phyloP scores from a whole-genome alignment of 2,888 invertebrate species.

The Drosophila histrio region DNA sequence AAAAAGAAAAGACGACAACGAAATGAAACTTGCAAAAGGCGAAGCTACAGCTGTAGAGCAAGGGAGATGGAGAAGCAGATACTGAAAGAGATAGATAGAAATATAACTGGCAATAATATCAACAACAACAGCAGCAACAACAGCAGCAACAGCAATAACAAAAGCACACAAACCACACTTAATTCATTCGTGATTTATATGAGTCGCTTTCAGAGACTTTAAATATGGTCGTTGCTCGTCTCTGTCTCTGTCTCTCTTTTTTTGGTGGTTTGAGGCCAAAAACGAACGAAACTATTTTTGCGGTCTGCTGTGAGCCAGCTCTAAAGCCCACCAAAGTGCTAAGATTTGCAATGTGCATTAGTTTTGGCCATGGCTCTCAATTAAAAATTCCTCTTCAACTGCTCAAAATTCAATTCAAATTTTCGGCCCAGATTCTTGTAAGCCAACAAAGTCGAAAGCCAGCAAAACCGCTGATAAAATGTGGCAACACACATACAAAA shows the following conservation, averaged over 20 bases:
- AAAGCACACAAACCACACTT: constrained; percentile 61
- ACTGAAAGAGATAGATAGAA: constrained; percentile 17
- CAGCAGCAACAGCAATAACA: constrained; percentile 14
- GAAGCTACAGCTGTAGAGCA: constrained; percentile 2
- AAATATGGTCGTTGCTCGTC: constrained; percentile 64
- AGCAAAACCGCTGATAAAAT: constrained; percentile 72
- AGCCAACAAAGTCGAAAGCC: constrained; percentile 58
- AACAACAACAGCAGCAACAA: constrained; percentile 12
- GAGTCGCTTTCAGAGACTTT: constrained; percentile 70
- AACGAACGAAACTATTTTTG: constrained; percentile 70
- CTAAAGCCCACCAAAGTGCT: constrained; percentile 31
- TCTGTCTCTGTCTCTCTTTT: constrained; percentile 4
- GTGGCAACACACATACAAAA: constrained; percentile 25
- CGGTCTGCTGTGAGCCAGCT: constrained; percentile 29
- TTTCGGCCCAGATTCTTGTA: constrained; percentile 54
- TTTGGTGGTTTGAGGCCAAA: constrained; percentile 17
- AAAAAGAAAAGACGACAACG: constrained; percentile 21
- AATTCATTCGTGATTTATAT: constrained; percentile 81
- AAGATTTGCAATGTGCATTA: constrained; percentile 58
- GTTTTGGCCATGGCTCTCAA: constrained; percentile 57
- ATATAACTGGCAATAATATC: constrained; percentile 27
- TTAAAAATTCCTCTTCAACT: constrained; percentile 73
- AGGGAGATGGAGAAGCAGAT: not conserved
- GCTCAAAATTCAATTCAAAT: constrained; percentile 76
- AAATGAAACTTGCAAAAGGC: constrained; percentile 36